phyloP scores from a whole-genome alignment of 1,140 invertebrate species.

The Dendrolimus punctatus region DNA sequence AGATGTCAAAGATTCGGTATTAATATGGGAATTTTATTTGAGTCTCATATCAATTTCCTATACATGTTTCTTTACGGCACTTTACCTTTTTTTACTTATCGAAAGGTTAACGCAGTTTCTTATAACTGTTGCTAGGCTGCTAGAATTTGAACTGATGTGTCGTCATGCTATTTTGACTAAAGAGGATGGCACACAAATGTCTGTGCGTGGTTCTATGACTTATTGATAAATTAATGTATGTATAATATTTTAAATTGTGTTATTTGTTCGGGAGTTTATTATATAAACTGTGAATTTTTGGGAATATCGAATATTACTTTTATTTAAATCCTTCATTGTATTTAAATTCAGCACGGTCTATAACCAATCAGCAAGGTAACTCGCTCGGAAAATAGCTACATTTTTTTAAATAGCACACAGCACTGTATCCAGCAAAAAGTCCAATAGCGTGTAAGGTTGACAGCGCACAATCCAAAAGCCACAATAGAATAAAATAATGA shows the following conservation, averaged over 20 bases:
- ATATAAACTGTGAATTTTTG: too few species aligned
- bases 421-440: conserved; percentile 7
- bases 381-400: background rate
- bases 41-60: conserved; percentile 24
- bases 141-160: conserved; percentile 50
- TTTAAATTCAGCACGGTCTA: too few species aligned
- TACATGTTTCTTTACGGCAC: conserved; percentile 24
- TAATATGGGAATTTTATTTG: conserved; percentile 30
- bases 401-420: background rate
- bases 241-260: too few species aligned
- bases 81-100: conserved; percentile 32
- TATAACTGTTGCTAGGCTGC: conserved; percentile 28
- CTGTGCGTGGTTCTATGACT: background rate
- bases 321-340: too few species aligned
- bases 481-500: conserved; percentile 21
- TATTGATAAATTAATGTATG: conserved; percentile 1
- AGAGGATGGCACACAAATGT: conserved; percentile 16
- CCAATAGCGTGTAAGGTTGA: conserved; percentile 10
- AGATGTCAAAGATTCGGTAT: conserved; percentile 12
- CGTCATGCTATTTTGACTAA: conserved; percentile 34
- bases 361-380: too few species aligned
- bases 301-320: too few species aligned
- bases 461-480: conserved; percentile 9
- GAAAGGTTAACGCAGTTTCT: conserved; percentile 29
- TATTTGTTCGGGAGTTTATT: too few species aligned